A percentile compares a stretch with the other conserved stretches of the same genome.
Evolutionary conservation across 1,140 invertebrate species (phyloP).

Genomic region (Chrysomallon squamiferum): DNA sequence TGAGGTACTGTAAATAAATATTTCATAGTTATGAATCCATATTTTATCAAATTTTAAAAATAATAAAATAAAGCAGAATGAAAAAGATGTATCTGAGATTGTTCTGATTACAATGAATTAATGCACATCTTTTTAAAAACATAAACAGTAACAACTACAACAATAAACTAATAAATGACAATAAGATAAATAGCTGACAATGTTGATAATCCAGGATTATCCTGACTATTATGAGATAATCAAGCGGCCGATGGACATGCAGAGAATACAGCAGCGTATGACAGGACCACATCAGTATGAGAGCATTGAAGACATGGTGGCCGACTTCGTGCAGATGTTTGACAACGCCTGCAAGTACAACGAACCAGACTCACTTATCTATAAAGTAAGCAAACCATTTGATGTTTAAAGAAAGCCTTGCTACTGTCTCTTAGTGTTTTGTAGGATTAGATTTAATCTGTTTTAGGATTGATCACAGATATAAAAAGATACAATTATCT

Average conservation of each 20-base stretch:
- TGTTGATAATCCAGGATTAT: too few relatives aligned
- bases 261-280: constrained; percentile 89
- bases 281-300: constrained; percentile 77
- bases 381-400: constrained; percentile 86
- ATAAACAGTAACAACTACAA: too few relatives aligned
- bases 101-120: too few relatives aligned
- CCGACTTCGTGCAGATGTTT: constrained; percentile 96
- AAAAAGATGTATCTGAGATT: too few relatives aligned
- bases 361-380: constrained; percentile 98
- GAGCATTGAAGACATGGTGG: constrained; percentile 86
- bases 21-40: too few relatives aligned
- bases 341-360: constrained; percentile 99
- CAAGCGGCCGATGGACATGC: constrained; percentile 96
- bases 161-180: too few relatives aligned
- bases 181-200: too few relatives aligned
- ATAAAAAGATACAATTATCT: neutral
- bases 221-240: constrained; percentile 99
- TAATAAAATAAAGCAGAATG: too few relatives aligned
- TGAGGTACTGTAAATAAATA: too few relatives aligned
- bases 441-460: neutral
- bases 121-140: too few relatives aligned
- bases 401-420: neutral
- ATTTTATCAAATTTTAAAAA: too few relatives aligned
- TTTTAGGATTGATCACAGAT: neutral
- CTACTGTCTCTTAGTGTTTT: neutral